Conservation (phyloP, 1,140 invertebrate species). For the Phortica variegata region DNA sequence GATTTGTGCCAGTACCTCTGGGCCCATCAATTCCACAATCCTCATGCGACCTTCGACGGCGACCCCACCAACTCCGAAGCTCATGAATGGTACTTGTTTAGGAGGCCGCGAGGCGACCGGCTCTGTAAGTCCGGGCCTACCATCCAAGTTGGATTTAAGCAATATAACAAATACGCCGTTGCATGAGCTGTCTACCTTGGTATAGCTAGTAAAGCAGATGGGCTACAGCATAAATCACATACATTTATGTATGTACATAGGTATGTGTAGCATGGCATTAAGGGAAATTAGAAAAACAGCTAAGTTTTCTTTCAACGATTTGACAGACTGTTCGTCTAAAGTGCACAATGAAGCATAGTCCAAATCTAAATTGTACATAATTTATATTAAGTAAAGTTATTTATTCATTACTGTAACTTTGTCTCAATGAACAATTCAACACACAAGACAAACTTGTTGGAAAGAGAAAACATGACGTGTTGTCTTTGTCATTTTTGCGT, state of each 20-base stretch:
- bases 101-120: constrained; percentile 61
- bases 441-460: no score
- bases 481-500: no score
- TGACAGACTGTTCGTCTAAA: neutral
- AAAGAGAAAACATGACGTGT: no score
- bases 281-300: no score
- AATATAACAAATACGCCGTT: constrained; percentile 66
- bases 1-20: constrained; percentile 15
- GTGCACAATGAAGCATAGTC: neutral
- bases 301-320: neutral
- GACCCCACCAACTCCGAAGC: constrained; percentile 58
- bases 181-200: constrained; percentile 71
- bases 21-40: constrained; percentile 40
- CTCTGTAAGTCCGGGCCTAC: constrained; percentile 65
- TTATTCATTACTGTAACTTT: neutral
- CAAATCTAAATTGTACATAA: neutral
- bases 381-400: neutral
- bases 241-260: constrained; percentile 44
- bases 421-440: no score
- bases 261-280: neutral
- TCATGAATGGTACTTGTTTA: constrained; percentile 25
- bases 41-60: constrained; percentile 58
- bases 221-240: neutral
- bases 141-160: constrained; percentile 67
- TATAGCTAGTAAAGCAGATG: constrained; percentile 45